phyloP scores from a whole-genome alignment of 2,888 invertebrate species.

The Dasysyrphus albostriatus region DNA sequence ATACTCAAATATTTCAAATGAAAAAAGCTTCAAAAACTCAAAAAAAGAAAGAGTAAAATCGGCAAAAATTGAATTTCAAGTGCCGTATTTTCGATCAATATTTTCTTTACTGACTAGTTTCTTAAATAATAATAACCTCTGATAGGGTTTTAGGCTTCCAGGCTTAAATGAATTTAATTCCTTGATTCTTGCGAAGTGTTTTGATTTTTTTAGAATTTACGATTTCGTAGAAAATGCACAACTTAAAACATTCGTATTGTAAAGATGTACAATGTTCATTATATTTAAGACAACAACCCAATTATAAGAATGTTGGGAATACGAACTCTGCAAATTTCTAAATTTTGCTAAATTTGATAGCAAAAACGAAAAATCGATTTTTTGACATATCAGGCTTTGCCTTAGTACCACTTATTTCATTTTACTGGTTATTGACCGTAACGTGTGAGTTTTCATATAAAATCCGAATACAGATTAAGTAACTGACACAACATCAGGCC shows the following conservation, averaged over 20 bases:
- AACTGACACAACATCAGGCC: background rate
- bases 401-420: background rate
- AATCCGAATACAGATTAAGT: background rate
- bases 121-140: background rate
- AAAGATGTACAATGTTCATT: too few relatives aligned
- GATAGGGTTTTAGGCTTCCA: background rate
- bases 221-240: too few relatives aligned
- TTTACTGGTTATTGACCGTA: background rate
- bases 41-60: background rate
- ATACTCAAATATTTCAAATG: too few relatives aligned
- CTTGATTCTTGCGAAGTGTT: background rate
- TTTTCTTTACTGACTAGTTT: background rate
- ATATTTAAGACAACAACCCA: too few relatives aligned
- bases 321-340: background rate
- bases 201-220: too few relatives aligned
- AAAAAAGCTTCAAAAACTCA: too few relatives aligned
- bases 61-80: background rate
- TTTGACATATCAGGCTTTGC: background rate
- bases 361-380: background rate
- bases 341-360: background rate
- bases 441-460: background rate
- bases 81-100: background rate
- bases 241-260: too few relatives aligned
- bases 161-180: too few relatives aligned
- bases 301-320: background rate